Percentiles rank a stretch among this genome's conserved stretches.
Evolutionary conservation across 2,888 invertebrate species (phyloP).

Genomic region (Pristionchus exspectatus): DNA sequence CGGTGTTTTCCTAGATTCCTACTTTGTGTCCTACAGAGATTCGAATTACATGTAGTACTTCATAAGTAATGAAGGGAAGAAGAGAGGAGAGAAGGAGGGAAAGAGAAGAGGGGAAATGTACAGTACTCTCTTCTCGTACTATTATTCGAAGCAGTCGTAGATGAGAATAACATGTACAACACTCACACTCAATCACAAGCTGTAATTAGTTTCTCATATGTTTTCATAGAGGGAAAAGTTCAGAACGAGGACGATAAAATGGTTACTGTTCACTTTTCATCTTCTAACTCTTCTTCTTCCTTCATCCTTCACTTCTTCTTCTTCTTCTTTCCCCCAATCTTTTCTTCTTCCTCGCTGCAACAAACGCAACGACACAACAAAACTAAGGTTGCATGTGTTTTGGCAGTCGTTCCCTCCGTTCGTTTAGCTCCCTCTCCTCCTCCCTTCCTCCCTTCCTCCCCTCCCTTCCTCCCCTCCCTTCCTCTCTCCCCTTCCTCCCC

Average conservation of each 20-base stretch:
- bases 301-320: neutral
- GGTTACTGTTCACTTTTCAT: neutral
- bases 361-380: slow-evolving; percentile 38
- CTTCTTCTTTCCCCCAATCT: neutral
- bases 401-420: slow-evolving; percentile 50
- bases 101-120: slow-evolving; percentile 58
- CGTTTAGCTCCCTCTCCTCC: neutral
- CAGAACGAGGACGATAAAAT: neutral
- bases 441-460: slow-evolving; percentile 52
- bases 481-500: neutral
- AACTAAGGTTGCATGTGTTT: slow-evolving; percentile 52
- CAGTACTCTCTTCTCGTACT: slow-evolving; percentile 58
- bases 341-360: slow-evolving; percentile 15
- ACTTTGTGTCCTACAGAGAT: slow-evolving; percentile 47
- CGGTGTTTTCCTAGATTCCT: slow-evolving; percentile 56
- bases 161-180: slow-evolving; percentile 28
- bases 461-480: slow-evolving; percentile 7
- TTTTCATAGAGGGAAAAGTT: neutral
- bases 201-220: slow-evolving; percentile 32
- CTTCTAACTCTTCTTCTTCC: neutral
- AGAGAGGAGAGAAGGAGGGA: slow-evolving; percentile 58
- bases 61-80: slow-evolving; percentile 50
- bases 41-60: slow-evolving; percentile 45
- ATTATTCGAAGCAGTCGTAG: neutral
- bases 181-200: neutral